Evolutionary conservation across 2,888 invertebrate genomes (phyloP), one percentile per base, ranked within the genome.

Genomic region (Nasonovia ribisnigri): DNA sequence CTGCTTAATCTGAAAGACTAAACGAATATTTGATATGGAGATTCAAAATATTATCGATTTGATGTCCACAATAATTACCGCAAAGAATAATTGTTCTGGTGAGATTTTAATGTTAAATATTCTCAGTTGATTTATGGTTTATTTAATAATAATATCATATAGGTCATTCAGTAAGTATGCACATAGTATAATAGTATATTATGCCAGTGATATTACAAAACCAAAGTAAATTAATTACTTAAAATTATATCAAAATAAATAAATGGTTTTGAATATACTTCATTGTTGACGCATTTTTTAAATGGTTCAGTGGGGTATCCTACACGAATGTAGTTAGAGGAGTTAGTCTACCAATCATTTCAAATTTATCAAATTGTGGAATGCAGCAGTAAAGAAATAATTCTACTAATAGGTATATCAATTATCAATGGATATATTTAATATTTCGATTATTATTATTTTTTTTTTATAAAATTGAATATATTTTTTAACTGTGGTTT

Each of bases 51-150:
- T 84, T 43, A 57, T 91, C 42, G 10, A 54, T 84, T 54, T 43
- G 54, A 91, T 91, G 84, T 57, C 57, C 11, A 86, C 20, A 57
- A 46, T 46, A 46, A 84, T 91, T 24, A 86, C 42, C 11, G 57
- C 84, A 2, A 57, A 43, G 0, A 42, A 51, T 43, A 42, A 51
- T 43, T 8, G n/a, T 20, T 43, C 84, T 10, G 54, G 91, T 91
- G 16, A 57, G 84, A 5, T 36, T 88, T 51, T 51, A n/a, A 36
- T 88, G 10, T 51, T 36, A n/a, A 51, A 36, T 36, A 36, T 54
- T 36, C 3, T 24, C 26, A 36, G 5, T 36, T 51, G 29, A 6
- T 51, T 36, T 87, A 48, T 51, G 20, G 3, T 6, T 36, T 51
- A 36, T 88, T 88, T n/a, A 5, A 77, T 20, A 36, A 77, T 77